A percentile compares a stretch with the other conserved stretches of the same genome.
Evolutionary conservation across 2,797 vertebrate species (phyloP).

Genomic region (Pangasius mekongensis): DNA sequence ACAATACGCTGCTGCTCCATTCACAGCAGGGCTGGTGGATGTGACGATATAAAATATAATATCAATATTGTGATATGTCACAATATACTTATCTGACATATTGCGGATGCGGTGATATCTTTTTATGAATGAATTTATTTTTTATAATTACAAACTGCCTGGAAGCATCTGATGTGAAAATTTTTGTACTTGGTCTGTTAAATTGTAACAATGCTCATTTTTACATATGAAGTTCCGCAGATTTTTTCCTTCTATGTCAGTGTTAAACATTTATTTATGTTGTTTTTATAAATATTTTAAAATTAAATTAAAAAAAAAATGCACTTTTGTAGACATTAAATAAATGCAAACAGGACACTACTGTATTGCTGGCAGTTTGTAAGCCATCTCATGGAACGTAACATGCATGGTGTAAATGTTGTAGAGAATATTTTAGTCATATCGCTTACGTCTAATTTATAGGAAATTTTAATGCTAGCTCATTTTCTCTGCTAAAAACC

Average conservation of each 20-base stretch:
- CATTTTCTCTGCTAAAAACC: neutral
- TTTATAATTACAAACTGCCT: neutral
- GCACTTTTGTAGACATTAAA: neutral
- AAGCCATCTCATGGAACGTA: neutral
- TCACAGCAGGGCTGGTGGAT: neutral
- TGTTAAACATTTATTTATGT: too few species aligned
- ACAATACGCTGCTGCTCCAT: neutral
- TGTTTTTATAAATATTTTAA: neutral
- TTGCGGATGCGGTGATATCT: neutral
- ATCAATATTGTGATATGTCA: neutral
- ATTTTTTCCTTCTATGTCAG: neutral
- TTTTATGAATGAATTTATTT: neutral
- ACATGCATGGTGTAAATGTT: too few species aligned
- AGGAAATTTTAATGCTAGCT: neutral
- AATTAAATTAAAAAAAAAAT: neutral
- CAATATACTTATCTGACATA: neutral
- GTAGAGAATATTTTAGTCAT: neutral
- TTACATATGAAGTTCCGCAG: neutral
- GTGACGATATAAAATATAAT: too few species aligned
- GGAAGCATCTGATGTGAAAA: neutral
- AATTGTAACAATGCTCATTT: neutral
- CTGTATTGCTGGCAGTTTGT: neutral
- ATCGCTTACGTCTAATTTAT: neutral
- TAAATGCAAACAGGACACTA: neutral
- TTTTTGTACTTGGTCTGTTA: neutral